These are phyloP conservation scores for Beaufortia kweichowensis DNA, from an alignment of 2,113 vertebrate species.

Conservation along the genomic window DNA sequence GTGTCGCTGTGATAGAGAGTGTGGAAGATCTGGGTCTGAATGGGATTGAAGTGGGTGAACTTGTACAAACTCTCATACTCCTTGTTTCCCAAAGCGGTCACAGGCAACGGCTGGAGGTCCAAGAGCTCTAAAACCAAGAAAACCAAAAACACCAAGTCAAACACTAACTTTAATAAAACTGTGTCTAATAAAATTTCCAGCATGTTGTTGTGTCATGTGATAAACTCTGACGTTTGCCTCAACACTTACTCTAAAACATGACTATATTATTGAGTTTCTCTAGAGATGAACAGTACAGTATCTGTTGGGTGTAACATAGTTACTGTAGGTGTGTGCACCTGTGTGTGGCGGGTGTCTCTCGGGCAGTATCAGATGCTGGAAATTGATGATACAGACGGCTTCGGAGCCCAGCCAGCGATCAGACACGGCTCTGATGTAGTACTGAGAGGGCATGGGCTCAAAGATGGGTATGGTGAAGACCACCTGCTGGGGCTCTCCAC, in stretches of 20 bases:
- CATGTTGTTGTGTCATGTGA: no score
- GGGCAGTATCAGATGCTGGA: conserved; percentile 95
- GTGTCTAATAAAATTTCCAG: no score
- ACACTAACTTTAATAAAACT: no score
- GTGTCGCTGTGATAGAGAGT: conserved; percentile 93
- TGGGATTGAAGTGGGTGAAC: conserved; percentile 97
- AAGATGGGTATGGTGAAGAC: conserved; percentile 99
- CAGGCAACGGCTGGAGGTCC: conserved; percentile 91
- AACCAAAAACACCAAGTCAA: neutral
- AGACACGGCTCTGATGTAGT: conserved; percentile 94
- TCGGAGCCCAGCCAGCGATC: conserved; percentile 97
- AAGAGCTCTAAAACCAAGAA: conserved; percentile 81
- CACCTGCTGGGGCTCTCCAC: conserved; percentile 84
- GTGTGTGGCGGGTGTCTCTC: conserved; percentile 97
- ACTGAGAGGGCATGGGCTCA: conserved; percentile 95
- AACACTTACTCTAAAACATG: no score
- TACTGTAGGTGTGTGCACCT: conserved; percentile 69
- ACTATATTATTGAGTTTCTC: no score
- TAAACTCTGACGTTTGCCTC: no score
- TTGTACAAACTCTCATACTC: conserved; percentile 90
- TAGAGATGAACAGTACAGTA: neutral
- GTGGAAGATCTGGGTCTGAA: conserved; percentile 98
- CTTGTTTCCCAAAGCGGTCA: conserved; percentile 83
- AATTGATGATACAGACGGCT: conserved; percentile 95
- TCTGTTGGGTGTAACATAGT: neutral